A percentile compares a stretch with the other conserved stretches of the same genome.
These are phyloP conservation scores for Apostichopus japonicus DNA, from an alignment of 35 echinoderm and acorn worm genomes.

Conservation along the genomic window DNA sequence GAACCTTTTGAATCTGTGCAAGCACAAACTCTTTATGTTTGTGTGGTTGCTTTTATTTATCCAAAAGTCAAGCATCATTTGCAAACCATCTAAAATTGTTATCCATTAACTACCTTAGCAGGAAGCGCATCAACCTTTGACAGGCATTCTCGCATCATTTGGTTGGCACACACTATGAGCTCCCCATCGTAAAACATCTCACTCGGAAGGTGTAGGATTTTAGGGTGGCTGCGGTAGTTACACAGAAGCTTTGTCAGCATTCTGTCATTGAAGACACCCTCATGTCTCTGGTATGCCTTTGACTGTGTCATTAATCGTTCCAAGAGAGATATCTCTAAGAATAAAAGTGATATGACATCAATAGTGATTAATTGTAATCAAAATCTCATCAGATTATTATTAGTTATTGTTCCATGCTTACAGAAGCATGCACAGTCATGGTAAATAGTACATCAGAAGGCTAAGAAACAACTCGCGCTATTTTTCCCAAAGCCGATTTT, in stretches of 20 bases:
- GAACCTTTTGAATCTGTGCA: too few relatives aligned
- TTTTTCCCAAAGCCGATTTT: too few relatives aligned
- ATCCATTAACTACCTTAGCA: conserved; percentile 57
- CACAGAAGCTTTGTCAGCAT: conserved; percentile 81
- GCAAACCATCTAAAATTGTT: too few relatives aligned
- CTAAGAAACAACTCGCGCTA: too few relatives aligned
- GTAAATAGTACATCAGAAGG: too few relatives aligned
- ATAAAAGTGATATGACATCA: neutral
- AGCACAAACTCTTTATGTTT: too few relatives aligned
- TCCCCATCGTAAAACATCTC: conserved; percentile 86
- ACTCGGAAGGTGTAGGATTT: conserved; percentile 79
- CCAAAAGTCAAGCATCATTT: too few relatives aligned
- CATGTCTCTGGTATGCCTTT: conserved; percentile 46
- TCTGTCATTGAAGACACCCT: conserved; percentile 55
- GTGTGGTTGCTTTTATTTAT: too few relatives aligned
- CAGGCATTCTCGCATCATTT: conserved; percentile 59
- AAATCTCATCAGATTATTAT: too few relatives aligned
- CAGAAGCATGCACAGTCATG: too few relatives aligned
- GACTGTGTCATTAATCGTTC: conserved; percentile 75
- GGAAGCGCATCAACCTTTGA: conserved; percentile 62
- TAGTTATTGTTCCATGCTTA: too few relatives aligned
- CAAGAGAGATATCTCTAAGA: conserved; percentile 39
- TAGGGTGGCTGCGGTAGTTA: conserved; percentile 89
- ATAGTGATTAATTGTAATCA: too few relatives aligned
- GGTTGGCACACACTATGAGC: conserved; percentile 71